phyloP scores from a whole-genome alignment of 2,888 invertebrate species.

The Trilocha varians region DNA sequence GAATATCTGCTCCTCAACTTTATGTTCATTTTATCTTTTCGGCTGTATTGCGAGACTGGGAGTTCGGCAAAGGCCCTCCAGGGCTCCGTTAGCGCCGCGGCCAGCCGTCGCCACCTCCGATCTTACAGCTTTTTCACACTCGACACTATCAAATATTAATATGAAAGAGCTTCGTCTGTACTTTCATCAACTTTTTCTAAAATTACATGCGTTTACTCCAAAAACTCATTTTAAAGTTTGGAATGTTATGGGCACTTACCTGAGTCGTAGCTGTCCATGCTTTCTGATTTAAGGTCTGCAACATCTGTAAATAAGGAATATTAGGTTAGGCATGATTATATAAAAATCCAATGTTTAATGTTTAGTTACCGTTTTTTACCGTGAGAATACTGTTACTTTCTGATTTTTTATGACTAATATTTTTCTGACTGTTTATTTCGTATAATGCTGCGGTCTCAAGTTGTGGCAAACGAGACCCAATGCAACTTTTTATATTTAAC shows the following conservation, averaged over 20 bases:
- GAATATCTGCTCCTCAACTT: slow-evolving; percentile 69
- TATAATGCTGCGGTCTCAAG: too few species aligned
- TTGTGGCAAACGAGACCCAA: too few species aligned
- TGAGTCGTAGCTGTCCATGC: slow-evolving; percentile 67
- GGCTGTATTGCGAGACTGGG: slow-evolving; percentile 66
- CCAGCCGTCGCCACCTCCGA: slow-evolving; percentile 48
- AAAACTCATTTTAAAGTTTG: slow-evolving; percentile 1
- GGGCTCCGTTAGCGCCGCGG: slow-evolving; percentile 66
- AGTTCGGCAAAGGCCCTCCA: slow-evolving; percentile 62
- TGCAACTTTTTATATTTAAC: too few species aligned
- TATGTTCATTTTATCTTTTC: slow-evolving; percentile 73
- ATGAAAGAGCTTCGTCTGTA: slow-evolving; percentile 26
- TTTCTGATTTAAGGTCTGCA: slow-evolving; percentile 60
- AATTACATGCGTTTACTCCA: slow-evolving; percentile 29
- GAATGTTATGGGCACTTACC: slow-evolving; percentile 31
- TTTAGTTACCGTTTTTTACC: too few species aligned
- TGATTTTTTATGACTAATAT: too few species aligned
- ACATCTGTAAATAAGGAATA: slow-evolving; percentile 56
- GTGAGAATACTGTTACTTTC: too few species aligned
- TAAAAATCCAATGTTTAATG: too few species aligned
- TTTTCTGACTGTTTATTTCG: too few species aligned
- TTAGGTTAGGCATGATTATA: too few species aligned
- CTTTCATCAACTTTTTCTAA: slow-evolving; percentile 30
- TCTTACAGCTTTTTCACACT: slow-evolving; percentile 57
- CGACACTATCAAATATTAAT: slow-evolving; percentile 65